Evolutionary conservation across 2,113 vertebrate genomes (phyloP), one percentile per base, ranked within the genome.

Genomic region (Pelobates fuscus): DNA sequence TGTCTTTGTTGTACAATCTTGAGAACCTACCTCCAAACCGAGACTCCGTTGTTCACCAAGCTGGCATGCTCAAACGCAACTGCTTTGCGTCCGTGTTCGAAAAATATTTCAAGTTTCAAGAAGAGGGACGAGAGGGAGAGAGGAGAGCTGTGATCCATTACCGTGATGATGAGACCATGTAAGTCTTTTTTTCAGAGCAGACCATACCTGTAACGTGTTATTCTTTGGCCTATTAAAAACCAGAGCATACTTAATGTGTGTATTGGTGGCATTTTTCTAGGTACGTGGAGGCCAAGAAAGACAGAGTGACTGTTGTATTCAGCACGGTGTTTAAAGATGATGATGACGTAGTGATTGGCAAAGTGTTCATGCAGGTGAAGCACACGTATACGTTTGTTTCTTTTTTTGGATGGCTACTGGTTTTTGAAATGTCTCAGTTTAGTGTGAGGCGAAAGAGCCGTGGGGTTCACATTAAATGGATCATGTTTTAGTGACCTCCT

Each of bases 301-400:
- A 99, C 88, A 85, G 97, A 52, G 97, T 99, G 82, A 99, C 97
- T 0, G 97, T 98, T 73, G 97, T 99, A 72, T 99, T 99, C 93
- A 99, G 97, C 92, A 99, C 97, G 0, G 97, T 99, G 79, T 99
- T 99, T 88, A 99, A 98, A 86, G 97, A 99, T 8, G 97, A 99
- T 0, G 97, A 99, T 0, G 97, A 99, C 0, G 97, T 99, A 81
- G 94, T 99, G 86, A 95, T 99, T 0, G 97, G 97, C 70, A 99
- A 99, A 88, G 97, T 99, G 77, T 99, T 99, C 82, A 99, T 99
- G 97, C 97, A 99, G 97, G 97, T 95, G 89, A 17, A 87, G 4
- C 29, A 12, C 10, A 4, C 3, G 27, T 1, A 20, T 24, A 20
- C 21, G 15, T 26, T 24, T 12, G 2, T 63, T 30, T 18, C 15